Percentiles rank a stretch among this genome's conserved stretches.
Conservation (phyloP, 2,888 invertebrate species). For the Drosophila parthenogenetica region DNA sequence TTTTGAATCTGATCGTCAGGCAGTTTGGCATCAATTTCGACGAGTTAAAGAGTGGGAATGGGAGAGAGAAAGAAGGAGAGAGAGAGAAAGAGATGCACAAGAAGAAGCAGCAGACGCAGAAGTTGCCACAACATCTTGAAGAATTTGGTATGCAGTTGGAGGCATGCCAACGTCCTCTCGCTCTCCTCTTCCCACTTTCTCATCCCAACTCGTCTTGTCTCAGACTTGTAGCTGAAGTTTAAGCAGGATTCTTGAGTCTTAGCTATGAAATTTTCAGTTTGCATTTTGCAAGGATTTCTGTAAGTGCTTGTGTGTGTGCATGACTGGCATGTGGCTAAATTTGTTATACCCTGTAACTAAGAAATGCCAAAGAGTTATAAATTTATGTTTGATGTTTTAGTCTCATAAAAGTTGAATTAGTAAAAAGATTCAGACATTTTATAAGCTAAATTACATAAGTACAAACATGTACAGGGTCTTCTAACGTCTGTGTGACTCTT, state of each 20-base stretch:
- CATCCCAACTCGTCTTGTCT: neutral
- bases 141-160: conserved; percentile 80
- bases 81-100: neutral
- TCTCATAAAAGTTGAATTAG: too few relatives aligned
- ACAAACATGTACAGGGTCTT: neutral
- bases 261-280: conserved; percentile 78
- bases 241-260: conserved; percentile 29
- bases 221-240: conserved; percentile 2
- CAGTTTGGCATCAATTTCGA: conserved; percentile 77
- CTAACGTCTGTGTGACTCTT: neutral
- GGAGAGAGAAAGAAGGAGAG: neutral
- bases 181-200: neutral
- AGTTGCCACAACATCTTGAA: conserved; percentile 77
- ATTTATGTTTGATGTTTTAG: too few relatives aligned
- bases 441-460: too few relatives aligned
- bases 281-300: conserved; percentile 67
- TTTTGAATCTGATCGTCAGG: conserved; percentile 74
- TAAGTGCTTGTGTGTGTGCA: conserved; percentile 35
- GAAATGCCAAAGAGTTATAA: neutral
- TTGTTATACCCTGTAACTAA: conserved; percentile 12
- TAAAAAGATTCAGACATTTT: too few relatives aligned
- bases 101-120: neutral
- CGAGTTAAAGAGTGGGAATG: conserved; percentile 8
- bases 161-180: conserved; percentile 75
- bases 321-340: conserved; percentile 66